Evolutionary conservation across 2,113 vertebrate species (phyloP).

Genomic region (Corythornis cristatus): DNA sequence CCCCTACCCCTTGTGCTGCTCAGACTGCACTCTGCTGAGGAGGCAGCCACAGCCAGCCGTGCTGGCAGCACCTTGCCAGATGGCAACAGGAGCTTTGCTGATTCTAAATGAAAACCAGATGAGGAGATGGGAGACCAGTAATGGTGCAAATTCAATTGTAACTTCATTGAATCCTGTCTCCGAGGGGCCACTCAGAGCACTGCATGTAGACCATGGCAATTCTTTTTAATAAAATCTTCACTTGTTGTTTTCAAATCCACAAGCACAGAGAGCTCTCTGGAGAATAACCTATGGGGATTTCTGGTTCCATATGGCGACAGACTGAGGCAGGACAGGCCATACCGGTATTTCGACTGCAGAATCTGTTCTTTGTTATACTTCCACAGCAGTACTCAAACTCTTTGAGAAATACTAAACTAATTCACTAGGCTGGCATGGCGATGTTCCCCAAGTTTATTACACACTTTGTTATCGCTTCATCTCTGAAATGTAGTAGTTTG

Average conservation of each 20-base stretch:
- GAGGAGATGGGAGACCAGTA: background rate
- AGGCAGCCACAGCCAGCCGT: background rate
- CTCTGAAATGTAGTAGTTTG: background rate
- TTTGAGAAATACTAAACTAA: background rate
- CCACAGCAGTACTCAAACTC: accelerated
- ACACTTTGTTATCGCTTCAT: background rate
- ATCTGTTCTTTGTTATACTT: background rate
- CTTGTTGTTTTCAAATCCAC: background rate
- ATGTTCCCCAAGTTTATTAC: background rate
- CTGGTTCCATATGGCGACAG: accelerated
- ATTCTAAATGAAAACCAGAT: background rate
- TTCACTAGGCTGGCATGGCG: background rate
- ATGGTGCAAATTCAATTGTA: background rate
- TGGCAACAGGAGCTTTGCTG: accelerated
- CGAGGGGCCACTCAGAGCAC: accelerated
- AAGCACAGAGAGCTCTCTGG: background rate
- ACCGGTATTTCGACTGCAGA: background rate
- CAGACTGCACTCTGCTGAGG: accelerated
- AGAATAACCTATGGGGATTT: background rate
- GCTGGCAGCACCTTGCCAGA: background rate
- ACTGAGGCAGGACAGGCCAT: background rate
- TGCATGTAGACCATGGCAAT: background rate
- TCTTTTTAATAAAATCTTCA: background rate
- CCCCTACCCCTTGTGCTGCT: background rate
- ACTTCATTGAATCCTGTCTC: background rate